Conservation (phyloP, 2,797 vertebrate species). For the Gila robusta region DNA sequence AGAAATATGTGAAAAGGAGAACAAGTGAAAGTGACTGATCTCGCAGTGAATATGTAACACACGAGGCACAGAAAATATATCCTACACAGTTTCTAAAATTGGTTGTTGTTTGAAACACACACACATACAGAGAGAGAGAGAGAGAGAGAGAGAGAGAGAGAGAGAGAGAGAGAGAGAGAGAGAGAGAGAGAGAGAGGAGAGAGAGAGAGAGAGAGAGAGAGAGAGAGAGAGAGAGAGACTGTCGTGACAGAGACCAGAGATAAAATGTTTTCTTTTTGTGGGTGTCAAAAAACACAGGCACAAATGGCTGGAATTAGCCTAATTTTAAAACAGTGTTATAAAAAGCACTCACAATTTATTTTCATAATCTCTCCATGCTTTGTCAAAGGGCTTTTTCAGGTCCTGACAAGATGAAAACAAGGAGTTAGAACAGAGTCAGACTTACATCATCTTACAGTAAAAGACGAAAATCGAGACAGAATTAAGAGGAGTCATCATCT, state of each 20-base stretch:
- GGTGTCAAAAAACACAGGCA: background rate
- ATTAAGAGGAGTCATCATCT: constrained; percentile 12
- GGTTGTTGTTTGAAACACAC: constrained; percentile 23
- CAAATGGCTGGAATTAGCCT: background rate
- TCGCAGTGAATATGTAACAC: background rate
- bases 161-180: too few species aligned
- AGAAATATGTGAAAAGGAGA: constrained; percentile 63
- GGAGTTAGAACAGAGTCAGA: constrained; percentile 19
- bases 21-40: constrained; percentile 56
- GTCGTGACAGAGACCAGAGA: background rate
- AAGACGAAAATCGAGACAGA: background rate
- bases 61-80: constrained; percentile 56
- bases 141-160: too few species aligned
- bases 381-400: constrained; percentile 80
- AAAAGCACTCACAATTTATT: constrained; percentile 76
- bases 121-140: background rate
- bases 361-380: constrained; percentile 79
- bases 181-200: too few species aligned
- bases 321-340: constrained; percentile 13
- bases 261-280: constrained; percentile 20
- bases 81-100: constrained; percentile 37
- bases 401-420: constrained; percentile 65
- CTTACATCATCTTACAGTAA: constrained; percentile 1
- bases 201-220: too few species aligned
- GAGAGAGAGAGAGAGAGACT: background rate